Evolutionary conservation across 1,140 invertebrate genomes (phyloP).

Genomic region (Leguminivora glycinivorella): DNA sequence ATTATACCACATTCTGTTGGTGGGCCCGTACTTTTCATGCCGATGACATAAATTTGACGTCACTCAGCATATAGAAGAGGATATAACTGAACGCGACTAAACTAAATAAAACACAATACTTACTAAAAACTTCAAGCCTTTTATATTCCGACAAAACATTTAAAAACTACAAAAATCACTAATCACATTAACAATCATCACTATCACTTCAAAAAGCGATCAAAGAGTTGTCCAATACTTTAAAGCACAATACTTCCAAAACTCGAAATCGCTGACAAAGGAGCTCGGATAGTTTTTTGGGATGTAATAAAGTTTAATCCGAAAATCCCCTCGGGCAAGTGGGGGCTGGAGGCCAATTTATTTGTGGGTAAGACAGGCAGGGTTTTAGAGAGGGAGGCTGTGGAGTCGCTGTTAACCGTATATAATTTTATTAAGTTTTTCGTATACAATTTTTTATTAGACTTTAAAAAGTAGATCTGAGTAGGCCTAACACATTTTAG

Average conservation of each 20-base stretch:
- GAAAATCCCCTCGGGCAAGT: conserved; percentile 60
- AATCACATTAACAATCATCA: neutral
- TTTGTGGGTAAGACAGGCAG: conserved; percentile 47
- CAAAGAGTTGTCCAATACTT: conserved; percentile 11
- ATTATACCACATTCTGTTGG: too few species aligned
- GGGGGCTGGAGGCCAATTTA: conserved; percentile 54
- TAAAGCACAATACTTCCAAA: conserved; percentile 26
- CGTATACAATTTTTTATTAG: too few species aligned
- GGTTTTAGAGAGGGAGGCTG: conserved; percentile 27
- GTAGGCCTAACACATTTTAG: too few species aligned
- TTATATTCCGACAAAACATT: neutral
- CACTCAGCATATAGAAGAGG: too few species aligned
- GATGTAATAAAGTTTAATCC: conserved; percentile 63
- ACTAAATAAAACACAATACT: neutral
- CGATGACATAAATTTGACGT: too few species aligned
- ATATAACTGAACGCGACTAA: too few species aligned
- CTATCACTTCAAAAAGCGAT: neutral
- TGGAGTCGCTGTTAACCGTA: conserved; percentile 24
- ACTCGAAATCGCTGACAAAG: conserved; percentile 45
- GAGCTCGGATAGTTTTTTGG: conserved; percentile 45
- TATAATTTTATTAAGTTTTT: neutral
- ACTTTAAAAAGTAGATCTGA: too few species aligned
- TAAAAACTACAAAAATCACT: conserved; percentile 1
- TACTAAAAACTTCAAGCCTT: neutral
- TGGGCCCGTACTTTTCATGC: too few species aligned